Conservation (phyloP, 1,140 invertebrate species). For the Nixonia krombeini region DNA sequence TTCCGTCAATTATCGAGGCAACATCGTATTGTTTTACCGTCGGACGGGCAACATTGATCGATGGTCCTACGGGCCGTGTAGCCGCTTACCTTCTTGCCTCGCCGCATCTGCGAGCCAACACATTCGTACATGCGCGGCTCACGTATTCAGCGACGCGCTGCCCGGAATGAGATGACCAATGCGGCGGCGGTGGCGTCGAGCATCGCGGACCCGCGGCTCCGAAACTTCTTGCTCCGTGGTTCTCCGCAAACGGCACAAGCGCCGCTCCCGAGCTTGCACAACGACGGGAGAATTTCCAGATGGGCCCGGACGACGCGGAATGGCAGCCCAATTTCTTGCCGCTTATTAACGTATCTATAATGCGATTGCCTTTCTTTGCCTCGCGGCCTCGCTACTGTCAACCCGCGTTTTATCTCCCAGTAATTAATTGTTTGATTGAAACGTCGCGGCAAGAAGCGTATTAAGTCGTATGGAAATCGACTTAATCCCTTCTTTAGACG, state of each 20-base stretch:
- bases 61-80: slow-evolving; percentile 53
- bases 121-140: slow-evolving; percentile 14
- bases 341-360: background rate
- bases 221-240: slow-evolving; percentile 29
- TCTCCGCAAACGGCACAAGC: slow-evolving; percentile 33
- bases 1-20: slow-evolving; percentile 71
- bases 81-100: slow-evolving; percentile 38
- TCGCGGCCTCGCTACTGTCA: too few species aligned
- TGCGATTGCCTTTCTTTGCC: too few species aligned
- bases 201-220: slow-evolving; percentile 27
- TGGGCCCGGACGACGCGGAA: slow-evolving; percentile 3
- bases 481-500: background rate
- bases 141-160: slow-evolving; percentile 25
- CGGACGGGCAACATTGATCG: slow-evolving; percentile 69
- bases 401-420: too few species aligned
- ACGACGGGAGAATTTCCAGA: slow-evolving; percentile 17
- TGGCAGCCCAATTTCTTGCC: background rate
- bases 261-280: slow-evolving; percentile 33
- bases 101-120: slow-evolving; percentile 30
- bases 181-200: slow-evolving; percentile 26
- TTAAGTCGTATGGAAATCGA: too few species aligned
- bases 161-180: slow-evolving; percentile 42
- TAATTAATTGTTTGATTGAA: too few species aligned
- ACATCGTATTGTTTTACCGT: slow-evolving; percentile 72
- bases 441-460: too few species aligned